phyloP scores from a whole-genome alignment of 2,797 vertebrate species.

The Cottoperca gobio region DNA sequence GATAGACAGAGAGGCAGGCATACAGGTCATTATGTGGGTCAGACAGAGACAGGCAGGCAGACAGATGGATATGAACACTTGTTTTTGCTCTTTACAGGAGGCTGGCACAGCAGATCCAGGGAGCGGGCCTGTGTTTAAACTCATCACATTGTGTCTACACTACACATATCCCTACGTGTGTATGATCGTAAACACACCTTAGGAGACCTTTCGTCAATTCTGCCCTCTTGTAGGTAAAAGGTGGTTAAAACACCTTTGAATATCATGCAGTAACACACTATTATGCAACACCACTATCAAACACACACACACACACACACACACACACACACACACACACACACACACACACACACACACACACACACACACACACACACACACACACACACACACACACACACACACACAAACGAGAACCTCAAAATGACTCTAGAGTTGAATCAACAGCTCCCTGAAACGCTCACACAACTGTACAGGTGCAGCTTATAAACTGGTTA shows the following conservation, averaged over 20 bases:
- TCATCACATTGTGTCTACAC: constrained; percentile 9
- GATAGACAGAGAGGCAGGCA: constrained; percentile 26
- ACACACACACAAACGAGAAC: background rate
- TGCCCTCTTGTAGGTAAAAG: background rate
- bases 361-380: background rate
- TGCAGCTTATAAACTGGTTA: too few relatives aligned
- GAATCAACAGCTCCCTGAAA: too few relatives aligned
- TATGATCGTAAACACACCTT: background rate
- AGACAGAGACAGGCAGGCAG: constrained; percentile 45
- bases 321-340: background rate
- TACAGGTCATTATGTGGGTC: constrained; percentile 53
- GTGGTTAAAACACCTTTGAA: background rate
- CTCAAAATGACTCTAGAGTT: too few relatives aligned
- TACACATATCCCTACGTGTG: background rate
- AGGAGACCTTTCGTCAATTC: background rate
- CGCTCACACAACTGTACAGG: too few relatives aligned
- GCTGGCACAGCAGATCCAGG: constrained; percentile 38
- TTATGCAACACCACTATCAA: background rate
- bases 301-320: background rate
- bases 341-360: background rate
- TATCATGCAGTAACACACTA: background rate
- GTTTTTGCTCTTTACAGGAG: constrained; percentile 71
- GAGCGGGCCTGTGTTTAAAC: constrained; percentile 18
- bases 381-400: background rate
- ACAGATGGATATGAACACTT: constrained; percentile 66